Evolutionary conservation across 2,888 invertebrate species (phyloP).

Genomic region (Tethea ocularis): DNA sequence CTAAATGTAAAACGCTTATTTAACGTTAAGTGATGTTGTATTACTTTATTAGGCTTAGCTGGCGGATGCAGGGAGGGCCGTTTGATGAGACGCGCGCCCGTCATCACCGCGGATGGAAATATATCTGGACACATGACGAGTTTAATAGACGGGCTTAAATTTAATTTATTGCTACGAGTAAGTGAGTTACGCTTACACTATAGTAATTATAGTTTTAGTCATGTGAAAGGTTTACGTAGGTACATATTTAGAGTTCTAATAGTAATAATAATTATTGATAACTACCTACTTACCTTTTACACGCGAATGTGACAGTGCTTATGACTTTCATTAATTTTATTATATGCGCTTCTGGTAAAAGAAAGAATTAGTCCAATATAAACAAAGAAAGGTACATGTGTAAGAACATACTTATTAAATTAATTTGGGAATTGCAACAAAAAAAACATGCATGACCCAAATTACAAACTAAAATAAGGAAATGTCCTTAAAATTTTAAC

Average conservation of each 20-base stretch:
- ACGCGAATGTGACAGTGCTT: not conserved
- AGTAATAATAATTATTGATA: not conserved
- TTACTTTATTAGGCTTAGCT: conserved; percentile 29
- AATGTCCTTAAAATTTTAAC: conserved; percentile 40
- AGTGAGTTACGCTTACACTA: conserved; percentile 10
- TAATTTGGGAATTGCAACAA: conserved; percentile 18
- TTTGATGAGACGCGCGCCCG: conserved; percentile 38
- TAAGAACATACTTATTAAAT: not conserved
- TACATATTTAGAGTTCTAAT: not conserved
- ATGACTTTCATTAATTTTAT: not conserved
- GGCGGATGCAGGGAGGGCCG: conserved; percentile 33
- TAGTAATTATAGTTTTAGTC: not conserved
- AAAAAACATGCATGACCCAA: conserved; percentile 27
- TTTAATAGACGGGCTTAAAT: conserved; percentile 38
- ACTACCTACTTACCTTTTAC: not conserved
- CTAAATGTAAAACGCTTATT: conserved; percentile 37
- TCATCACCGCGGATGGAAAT: conserved; percentile 42
- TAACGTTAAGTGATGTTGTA: conserved; percentile 38
- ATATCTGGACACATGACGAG: conserved; percentile 40
- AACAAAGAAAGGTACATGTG: not conserved
- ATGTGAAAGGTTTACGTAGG: not conserved
- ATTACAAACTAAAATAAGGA: conserved; percentile 38
- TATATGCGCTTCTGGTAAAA: not conserved
- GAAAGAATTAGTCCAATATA: too few species aligned
- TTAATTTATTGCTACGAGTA: conserved; percentile 31